phyloP scores from a whole-genome alignment of 2,113 vertebrate genomes.

The Ophiodon elongatus region DNA sequence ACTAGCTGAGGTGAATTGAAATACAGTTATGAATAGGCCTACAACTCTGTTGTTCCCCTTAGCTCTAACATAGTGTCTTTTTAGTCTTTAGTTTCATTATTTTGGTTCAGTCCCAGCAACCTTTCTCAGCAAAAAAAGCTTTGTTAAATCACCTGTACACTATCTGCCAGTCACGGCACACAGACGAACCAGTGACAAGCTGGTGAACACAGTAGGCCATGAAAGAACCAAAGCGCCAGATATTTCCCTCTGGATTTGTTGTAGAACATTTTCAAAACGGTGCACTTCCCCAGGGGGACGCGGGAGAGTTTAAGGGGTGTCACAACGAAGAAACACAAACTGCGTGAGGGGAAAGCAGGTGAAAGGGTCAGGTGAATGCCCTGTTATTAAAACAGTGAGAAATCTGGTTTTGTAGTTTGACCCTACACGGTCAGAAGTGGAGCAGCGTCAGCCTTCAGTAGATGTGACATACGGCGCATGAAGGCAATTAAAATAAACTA shows the following conservation, averaged over 20 bases:
- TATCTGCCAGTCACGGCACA: background rate
- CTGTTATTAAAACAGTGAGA: background rate
- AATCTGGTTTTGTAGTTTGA: background rate
- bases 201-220: background rate
- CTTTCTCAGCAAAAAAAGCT: background rate
- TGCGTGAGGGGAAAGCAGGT: background rate
- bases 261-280: background rate
- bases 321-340: background rate
- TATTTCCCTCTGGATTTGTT: background rate
- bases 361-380: background rate
- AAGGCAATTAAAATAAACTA: background rate
- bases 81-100: background rate
- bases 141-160: background rate
- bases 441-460: background rate
- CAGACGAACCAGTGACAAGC: background rate
- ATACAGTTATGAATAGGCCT: background rate
- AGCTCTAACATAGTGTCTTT: background rate
- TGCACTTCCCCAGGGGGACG: background rate
- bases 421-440: background rate
- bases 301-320: background rate
- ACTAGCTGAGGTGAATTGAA: constrained; percentile 14
- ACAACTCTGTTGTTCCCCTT: background rate
- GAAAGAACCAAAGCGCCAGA: background rate
- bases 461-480: background rate
- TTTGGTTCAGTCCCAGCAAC: background rate